A percentile compares a stretch with the other conserved stretches of the same genome.
Conservation (phyloP, 1,140 invertebrate genomes). For the Lepidotrigona ventralis region DNA sequence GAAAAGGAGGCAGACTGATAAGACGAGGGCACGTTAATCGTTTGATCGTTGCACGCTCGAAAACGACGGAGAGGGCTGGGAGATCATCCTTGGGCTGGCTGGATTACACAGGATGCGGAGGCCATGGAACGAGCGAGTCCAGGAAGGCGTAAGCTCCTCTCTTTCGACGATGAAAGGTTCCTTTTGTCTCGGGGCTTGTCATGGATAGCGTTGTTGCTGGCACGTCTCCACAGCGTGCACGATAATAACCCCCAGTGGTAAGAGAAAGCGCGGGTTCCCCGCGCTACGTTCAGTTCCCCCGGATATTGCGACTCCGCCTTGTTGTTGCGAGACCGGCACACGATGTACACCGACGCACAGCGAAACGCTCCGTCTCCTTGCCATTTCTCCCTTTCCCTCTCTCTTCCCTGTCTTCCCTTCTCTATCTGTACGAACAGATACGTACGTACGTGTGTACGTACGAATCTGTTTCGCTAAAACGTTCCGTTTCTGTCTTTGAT, state of each 20-base stretch:
- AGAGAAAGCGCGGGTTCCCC: slow-evolving; percentile 54
- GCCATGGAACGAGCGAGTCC: not conserved
- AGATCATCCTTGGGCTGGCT: slow-evolving; percentile 25
- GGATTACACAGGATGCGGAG: slow-evolving; percentile 26
- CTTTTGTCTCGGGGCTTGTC: slow-evolving; percentile 55
- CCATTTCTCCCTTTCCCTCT: not conserved
- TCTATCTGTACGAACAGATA: not conserved
- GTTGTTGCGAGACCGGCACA: slow-evolving; percentile 38
- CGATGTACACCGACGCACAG: not conserved
- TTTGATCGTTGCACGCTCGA: slow-evolving; percentile 6
- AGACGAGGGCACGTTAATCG: not conserved
- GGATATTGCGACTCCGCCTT: slow-evolving; percentile 61
- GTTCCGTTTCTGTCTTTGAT: slow-evolving; percentile 59
- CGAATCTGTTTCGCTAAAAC: slow-evolving; percentile 45
- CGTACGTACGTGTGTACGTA: not conserved
- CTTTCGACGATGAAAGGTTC: slow-evolving; percentile 35
- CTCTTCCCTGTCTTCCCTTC: not conserved
- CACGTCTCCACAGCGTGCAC: slow-evolving; percentile 49
- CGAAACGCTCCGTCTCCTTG: slow-evolving; percentile 8
- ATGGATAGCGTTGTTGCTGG: slow-evolving; percentile 54
- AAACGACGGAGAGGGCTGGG: not conserved
- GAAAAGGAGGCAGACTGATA: not conserved
- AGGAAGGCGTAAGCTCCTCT: slow-evolving; percentile 29
- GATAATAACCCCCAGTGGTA: slow-evolving; percentile 59
- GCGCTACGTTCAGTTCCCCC: slow-evolving; percentile 41